Base-by-base conservation (phyloP, 2,113 vertebrate genomes). In the Elgaria multicarinata region DNA sequence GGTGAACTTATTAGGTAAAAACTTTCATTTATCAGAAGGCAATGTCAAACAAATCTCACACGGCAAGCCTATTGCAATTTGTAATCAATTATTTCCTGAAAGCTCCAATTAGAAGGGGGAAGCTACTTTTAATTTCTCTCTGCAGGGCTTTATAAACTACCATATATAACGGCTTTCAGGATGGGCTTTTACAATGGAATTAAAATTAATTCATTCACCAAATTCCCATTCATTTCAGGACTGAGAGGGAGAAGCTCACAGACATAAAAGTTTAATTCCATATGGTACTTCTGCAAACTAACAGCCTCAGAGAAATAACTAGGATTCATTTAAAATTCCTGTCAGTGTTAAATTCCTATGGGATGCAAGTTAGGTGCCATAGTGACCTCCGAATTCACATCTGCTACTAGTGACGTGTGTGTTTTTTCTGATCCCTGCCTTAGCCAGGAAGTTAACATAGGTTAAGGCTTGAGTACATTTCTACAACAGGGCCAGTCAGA, bases 1-100 rank as follows among this genome's bases (percentile, higher is more conserved):
- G 87, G 72, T 55, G 91, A 90, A 95, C 95, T 50, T 90, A 83
- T 42, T 80, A 93, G 39, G 53, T 62, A 81, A 80, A 93, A 91
- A 53, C 76, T 39, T 88, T 91, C 1, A 0, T 87, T 92, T 92
- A 91, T 95, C 89, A 92, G 67, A 93, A 95, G n/a, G 82, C 88
- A 91, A 44, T 85, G 94, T 91, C 93, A 94, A 94, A 90, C 77
- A 90, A 95, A 92, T 58, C 83, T 62, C 69, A 83, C 82, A 71
- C 46, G 91, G 50, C 79, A 92, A 83, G 7, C 67, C 87, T 82
- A 72, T 75, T 88, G 80, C 76, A 91, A 93, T 93, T 88, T 82
- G 39, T 92, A 94, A 95, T 93, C 91, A 92, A 89, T 89, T 44
- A 88, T 94, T 95, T 96, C 88, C 91, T 95, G 85, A 90, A 95